These are phyloP conservation scores for Onthophagus sagittarius DNA, from an alignment of 2,888 invertebrate genomes.

Conservation along the genomic window DNA sequence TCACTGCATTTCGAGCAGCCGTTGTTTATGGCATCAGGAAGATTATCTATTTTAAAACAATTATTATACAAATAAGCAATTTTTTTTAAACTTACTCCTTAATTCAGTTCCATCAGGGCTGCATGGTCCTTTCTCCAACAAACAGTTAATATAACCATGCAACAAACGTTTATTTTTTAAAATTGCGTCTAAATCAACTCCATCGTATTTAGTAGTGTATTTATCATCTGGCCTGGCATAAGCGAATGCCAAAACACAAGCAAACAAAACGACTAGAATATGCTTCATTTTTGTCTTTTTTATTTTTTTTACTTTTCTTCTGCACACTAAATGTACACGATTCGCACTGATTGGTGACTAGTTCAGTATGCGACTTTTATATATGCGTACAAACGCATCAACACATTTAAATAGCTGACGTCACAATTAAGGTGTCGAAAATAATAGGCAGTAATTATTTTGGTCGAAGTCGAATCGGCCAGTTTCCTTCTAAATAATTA, in stretches of 20 bases:
- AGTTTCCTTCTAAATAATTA: neutral
- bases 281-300: slow-evolving; percentile 4
- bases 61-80: neutral
- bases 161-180: slow-evolving; percentile 63
- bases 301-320: neutral
- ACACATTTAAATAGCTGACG: neutral
- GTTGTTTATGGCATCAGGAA: slow-evolving; percentile 68
- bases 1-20: slow-evolving; percentile 67
- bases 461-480: neutral
- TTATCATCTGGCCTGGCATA: slow-evolving; percentile 28
- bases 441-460: neutral
- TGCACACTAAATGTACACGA: neutral
- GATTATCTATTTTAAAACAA: slow-evolving; percentile 47
- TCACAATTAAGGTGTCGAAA: neutral
- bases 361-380: neutral
- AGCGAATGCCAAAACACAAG: slow-evolving; percentile 10
- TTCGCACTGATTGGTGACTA: neutral
- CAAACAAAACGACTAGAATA: slow-evolving; percentile 13
- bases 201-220: slow-evolving; percentile 69
- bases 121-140: slow-evolving; percentile 61
- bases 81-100: slow-evolving; percentile 57
- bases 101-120: slow-evolving; percentile 67
- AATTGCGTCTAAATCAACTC: slow-evolving; percentile 64
- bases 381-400: neutral
- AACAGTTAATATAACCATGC: slow-evolving; percentile 61